These are phyloP conservation scores for Tetramorium alpestre DNA, from an alignment of 1,140 invertebrate genomes.

Conservation along the genomic window DNA sequence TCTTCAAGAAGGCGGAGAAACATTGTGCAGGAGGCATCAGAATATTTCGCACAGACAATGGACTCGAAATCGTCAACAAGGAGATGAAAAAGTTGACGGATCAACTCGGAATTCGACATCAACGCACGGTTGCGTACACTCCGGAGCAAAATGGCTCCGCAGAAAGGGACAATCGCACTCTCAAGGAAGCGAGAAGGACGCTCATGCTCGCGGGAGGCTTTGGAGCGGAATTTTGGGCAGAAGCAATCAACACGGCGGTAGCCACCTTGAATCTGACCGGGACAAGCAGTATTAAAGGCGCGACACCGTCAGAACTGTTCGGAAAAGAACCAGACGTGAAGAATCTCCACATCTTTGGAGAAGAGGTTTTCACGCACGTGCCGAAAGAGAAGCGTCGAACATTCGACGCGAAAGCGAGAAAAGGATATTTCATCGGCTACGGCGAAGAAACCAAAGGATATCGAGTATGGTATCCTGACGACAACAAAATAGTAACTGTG, in stretches of 20 bases:
- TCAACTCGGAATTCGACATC: conserved; percentile 22
- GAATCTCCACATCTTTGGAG: conserved; percentile 55
- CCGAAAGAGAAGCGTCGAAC: conserved; percentile 45
- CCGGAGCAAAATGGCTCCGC: conserved; percentile 43
- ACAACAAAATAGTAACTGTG: neutral
- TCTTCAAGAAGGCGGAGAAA: conserved; percentile 37
- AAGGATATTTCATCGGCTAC: conserved; percentile 48
- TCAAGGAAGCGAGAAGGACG: conserved; percentile 12
- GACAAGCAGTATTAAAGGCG: conserved; percentile 10
- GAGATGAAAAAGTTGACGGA: conserved; percentile 28
- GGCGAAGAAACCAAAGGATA: conserved; percentile 36
- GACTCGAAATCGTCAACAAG: conserved; percentile 41
- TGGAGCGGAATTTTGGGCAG: neutral
- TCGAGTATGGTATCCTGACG: neutral
- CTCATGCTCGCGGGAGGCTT: neutral
- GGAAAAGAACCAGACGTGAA: conserved; percentile 37
- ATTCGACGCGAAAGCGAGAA: conserved; percentile 48
- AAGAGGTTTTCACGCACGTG: conserved; percentile 31
- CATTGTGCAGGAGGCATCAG: neutral
- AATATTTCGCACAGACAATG: conserved; percentile 49
- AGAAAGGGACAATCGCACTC: conserved; percentile 30
- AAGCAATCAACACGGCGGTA: conserved; percentile 12
- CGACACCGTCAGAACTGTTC: conserved; percentile 46
- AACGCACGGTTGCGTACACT: neutral
- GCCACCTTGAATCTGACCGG: conserved; percentile 50